Evolutionary conservation across 1,140 invertebrate genomes (phyloP).

Genomic region (Paraescarpia echinospica): DNA sequence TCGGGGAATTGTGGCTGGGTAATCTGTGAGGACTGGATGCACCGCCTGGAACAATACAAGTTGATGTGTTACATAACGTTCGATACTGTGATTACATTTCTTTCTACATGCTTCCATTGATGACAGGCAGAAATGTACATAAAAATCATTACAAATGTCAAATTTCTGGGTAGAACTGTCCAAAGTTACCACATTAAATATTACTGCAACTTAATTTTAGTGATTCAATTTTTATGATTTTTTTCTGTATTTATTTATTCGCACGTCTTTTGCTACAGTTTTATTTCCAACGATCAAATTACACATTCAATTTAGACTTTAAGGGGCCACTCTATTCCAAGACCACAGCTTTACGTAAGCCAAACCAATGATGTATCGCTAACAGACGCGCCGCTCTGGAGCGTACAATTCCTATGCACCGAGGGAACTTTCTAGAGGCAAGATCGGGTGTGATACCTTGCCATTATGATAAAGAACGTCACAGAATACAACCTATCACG

Average conservation of each 20-base stretch:
- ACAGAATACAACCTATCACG: background rate
- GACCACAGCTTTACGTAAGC: background rate
- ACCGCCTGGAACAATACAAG: background rate
- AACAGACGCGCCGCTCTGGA: background rate
- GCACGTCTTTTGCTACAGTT: background rate
- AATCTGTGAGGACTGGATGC: background rate
- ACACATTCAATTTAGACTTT: too few relatives aligned
- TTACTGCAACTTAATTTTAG: background rate
- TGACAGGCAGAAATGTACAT: background rate
- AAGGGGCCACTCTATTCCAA: too few relatives aligned
- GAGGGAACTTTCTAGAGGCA: background rate
- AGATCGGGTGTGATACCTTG: background rate
- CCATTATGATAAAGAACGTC: background rate
- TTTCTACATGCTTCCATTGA: too few relatives aligned
- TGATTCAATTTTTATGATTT: background rate
- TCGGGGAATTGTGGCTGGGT: background rate
- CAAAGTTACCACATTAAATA: background rate
- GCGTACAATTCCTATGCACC: background rate
- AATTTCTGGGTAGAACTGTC: background rate
- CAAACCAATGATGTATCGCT: background rate
- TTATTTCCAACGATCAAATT: too few relatives aligned
- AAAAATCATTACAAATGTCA: background rate
- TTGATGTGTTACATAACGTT: background rate
- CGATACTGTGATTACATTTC: too few relatives aligned
- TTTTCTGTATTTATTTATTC: background rate